Conservation (phyloP, 1,140 invertebrate species). For the Drosophila leontia region DNA sequence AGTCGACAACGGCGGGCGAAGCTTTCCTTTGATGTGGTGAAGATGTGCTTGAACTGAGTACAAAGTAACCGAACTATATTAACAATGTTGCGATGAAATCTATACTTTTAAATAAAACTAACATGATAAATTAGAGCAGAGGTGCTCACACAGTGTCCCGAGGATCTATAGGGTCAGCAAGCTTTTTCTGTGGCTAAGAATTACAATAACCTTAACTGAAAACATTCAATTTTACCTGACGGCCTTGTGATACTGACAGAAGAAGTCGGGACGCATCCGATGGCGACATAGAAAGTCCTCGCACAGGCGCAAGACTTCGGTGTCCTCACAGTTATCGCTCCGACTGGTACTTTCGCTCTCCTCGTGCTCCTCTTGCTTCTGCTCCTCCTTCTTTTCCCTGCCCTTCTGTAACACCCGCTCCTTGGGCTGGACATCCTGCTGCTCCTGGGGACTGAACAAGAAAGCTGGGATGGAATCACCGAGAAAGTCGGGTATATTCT, state of each 20-base stretch:
- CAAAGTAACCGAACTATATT: not conserved
- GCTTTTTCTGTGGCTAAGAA: not conserved
- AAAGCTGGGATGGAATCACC: constrained; percentile 68
- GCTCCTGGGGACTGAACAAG: constrained; percentile 41
- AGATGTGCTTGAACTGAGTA: constrained; percentile 55
- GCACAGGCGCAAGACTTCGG: constrained; percentile 86
- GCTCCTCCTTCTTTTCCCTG: not conserved
- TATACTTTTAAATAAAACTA: not conserved
- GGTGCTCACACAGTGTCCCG: not conserved
- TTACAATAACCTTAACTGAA: not conserved
- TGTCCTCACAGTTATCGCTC: constrained; percentile 53
- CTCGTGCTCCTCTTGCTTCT: constrained; percentile 4
- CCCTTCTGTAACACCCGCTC: not conserved
- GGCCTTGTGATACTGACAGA: constrained; percentile 86
- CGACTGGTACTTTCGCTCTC: constrained; percentile 40
- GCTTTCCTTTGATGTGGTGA: constrained; percentile 68
- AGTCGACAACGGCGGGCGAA: constrained; percentile 28
- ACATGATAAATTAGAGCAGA: not conserved
- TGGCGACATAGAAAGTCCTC: constrained; percentile 88
- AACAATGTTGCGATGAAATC: not conserved
- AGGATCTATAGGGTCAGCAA: not conserved
- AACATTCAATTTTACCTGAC: constrained; percentile 43
- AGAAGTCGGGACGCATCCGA: constrained; percentile 88
- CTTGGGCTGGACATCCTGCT: constrained; percentile 19
- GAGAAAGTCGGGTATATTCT: constrained; percentile 77